Base-by-base conservation (phyloP, 2,113 vertebrate species). In the Anser cygnoides region DNA sequence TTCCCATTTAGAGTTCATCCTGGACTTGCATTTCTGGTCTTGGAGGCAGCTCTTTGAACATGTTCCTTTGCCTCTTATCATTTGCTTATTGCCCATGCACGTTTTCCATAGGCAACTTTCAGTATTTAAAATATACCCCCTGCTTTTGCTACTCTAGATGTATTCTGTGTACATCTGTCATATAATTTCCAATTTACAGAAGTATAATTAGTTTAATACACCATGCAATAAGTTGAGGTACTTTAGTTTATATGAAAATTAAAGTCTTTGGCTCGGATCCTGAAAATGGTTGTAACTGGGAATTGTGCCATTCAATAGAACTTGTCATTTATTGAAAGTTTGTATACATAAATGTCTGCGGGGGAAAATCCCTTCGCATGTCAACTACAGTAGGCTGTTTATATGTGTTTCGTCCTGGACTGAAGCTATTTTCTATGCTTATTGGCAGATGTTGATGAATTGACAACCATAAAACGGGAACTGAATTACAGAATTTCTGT, bases 391-490 rank as follows among this genome's bases (percentile, higher is more conserved):
- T 52, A 82, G 83, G 41, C 41, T 74, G 28, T 66, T 89, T 77
- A 55, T 68, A 11, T 41, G 26, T 58, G 11, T 87, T 87, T 84
- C 71, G 33, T 28, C 54, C 22, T 41, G 26, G 29, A 54, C 49
- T 94, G 77, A 96, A 82, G 50, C 94, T 72, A 55, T 78, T 94
- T 91, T 96, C 85, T 97, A 59, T 92, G 73, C 75, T 94, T 96
- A 10, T 89, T 91, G 79, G 65, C 96, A 99, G 99, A 98, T 90
- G 94, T 86, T 0, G 88, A 94, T 90, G 99, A 99, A 93, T 97
- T 99, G 95, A 98, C 84, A 62, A 97, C 95, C 9, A 98, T 99
- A 92, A 98, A 99, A 93, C 97, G 59, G 94, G 99, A 99, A 95
- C 98, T 99, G 28, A 99, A 98, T 54, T 98, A 99, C 80, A 98